A percentile compares a stretch with the other conserved stretches of the same genome.
phyloP scores from a whole-genome alignment of 2,113 vertebrate species.

The Oncorhynchus keta region DNA sequence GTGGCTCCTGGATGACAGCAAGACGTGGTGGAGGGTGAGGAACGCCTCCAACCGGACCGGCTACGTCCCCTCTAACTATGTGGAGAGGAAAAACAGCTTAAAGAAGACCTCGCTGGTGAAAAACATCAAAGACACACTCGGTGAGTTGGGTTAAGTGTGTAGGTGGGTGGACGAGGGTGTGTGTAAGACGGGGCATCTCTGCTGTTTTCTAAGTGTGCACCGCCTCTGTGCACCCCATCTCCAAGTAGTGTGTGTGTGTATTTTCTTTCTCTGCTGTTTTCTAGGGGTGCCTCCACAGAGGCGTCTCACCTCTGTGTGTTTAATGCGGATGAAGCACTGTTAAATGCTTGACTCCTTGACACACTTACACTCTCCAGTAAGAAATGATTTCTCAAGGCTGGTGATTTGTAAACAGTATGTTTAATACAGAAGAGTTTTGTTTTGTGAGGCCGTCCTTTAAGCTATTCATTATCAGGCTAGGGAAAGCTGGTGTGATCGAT shows the following conservation, averaged over 20 bases:
- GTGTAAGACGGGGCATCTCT: neutral
- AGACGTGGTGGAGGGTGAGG: constrained; percentile 86
- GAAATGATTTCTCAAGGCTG: neutral
- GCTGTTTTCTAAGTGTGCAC: too few relatives aligned
- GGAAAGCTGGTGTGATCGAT: neutral
- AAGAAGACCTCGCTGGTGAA: constrained; percentile 86
- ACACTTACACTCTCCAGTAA: neutral
- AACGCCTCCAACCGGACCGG: constrained; percentile 82
- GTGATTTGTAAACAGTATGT: neutral
- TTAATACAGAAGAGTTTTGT: neutral
- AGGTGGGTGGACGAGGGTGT: neutral
- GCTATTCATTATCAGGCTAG: neutral
- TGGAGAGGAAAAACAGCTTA: constrained; percentile 86
- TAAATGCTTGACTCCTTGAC: neutral
- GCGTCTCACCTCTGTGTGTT: neutral
- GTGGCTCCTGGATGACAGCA: constrained; percentile 84
- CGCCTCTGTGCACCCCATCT: too few relatives aligned
- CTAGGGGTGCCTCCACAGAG: neutral
- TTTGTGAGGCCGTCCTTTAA: neutral
- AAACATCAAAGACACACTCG: constrained; percentile 84
- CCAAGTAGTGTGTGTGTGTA: too few relatives aligned
- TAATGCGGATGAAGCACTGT: neutral
- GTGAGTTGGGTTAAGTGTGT: constrained; percentile 61
- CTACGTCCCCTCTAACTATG: constrained; percentile 85
- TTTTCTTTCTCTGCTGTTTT: neutral